These are phyloP conservation scores for Anguilla anguilla DNA, from an alignment of 2,797 vertebrate genomes.

Conservation along the genomic window DNA sequence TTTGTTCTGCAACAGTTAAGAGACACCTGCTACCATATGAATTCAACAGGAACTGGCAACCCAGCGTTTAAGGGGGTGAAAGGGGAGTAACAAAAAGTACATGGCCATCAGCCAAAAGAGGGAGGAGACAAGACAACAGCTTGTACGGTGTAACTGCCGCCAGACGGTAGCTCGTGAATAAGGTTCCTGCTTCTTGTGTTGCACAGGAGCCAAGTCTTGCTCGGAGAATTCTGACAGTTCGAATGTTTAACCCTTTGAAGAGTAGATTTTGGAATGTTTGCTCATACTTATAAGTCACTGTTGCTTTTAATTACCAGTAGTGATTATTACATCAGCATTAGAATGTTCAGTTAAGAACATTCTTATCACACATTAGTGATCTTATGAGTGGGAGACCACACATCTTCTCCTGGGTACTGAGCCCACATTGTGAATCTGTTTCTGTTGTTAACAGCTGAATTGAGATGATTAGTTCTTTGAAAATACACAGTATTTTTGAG, in stretches of 20 bases:
- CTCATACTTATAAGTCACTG: no score
- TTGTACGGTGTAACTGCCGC: not conserved
- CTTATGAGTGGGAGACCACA: not conserved
- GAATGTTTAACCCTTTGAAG: not conserved
- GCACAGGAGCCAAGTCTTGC: not conserved
- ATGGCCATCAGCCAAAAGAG: slow-evolving; percentile 2
- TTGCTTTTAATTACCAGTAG: no score
- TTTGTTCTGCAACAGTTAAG: slow-evolving; percentile 29
- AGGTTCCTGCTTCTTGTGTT: not conserved
- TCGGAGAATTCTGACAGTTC: not conserved
- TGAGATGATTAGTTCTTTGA: not conserved
- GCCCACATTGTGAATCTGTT: not conserved
- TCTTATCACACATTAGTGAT: no score
- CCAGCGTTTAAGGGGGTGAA: not conserved
- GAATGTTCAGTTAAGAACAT: no score
- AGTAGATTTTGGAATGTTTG: not conserved
- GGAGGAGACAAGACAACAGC: slow-evolving; percentile 7
- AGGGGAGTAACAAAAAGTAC: not conserved
- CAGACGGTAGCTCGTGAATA: slow-evolving; percentile 14
- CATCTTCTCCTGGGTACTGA: not conserved
- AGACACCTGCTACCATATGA: slow-evolving; percentile 30
- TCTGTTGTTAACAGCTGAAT: not conserved
- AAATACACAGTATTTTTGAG: not conserved
- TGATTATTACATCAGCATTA: no score
- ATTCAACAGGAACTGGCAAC: slow-evolving; percentile 20